These are phyloP conservation scores for Sepiola atlantica DNA, from an alignment of 2,888 invertebrate species.

Conservation along the genomic window DNA sequence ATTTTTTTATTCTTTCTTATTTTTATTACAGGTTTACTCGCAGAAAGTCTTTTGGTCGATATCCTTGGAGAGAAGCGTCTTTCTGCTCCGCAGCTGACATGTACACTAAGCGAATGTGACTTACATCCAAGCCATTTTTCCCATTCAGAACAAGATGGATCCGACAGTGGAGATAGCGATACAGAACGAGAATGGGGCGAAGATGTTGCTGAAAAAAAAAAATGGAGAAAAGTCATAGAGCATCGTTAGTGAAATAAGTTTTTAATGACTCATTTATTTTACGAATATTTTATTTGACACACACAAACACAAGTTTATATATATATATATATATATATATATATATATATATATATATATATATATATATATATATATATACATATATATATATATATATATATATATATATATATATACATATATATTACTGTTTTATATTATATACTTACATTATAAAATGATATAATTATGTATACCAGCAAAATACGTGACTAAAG, in stretches of 20 bases:
- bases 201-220: slow-evolving; percentile 51
- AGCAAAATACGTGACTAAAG: too few relatives aligned
- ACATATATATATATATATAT: too few relatives aligned
- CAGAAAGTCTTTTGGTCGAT: slow-evolving; percentile 59
- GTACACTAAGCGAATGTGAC: slow-evolving; percentile 59
- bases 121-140: slow-evolving; percentile 52
- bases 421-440: too few relatives aligned
- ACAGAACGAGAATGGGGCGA: slow-evolving; percentile 56
- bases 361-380: too few relatives aligned
- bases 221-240: background rate
- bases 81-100: slow-evolving; percentile 62
- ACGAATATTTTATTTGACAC: background rate
- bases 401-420: too few relatives aligned
- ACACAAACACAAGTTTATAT: too few relatives aligned
- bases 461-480: too few relatives aligned
- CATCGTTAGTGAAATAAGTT: background rate
- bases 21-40: slow-evolving; percentile 55
- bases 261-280: background rate
- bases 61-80: slow-evolving; percentile 64
- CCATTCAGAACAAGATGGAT: slow-evolving; percentile 57
- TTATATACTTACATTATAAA: too few relatives aligned
- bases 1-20: background rate
- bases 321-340: too few relatives aligned
- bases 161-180: slow-evolving; percentile 53
- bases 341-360: too few relatives aligned